Conservation (phyloP, 1,140 invertebrate species). For the Drosophila tristis region DNA sequence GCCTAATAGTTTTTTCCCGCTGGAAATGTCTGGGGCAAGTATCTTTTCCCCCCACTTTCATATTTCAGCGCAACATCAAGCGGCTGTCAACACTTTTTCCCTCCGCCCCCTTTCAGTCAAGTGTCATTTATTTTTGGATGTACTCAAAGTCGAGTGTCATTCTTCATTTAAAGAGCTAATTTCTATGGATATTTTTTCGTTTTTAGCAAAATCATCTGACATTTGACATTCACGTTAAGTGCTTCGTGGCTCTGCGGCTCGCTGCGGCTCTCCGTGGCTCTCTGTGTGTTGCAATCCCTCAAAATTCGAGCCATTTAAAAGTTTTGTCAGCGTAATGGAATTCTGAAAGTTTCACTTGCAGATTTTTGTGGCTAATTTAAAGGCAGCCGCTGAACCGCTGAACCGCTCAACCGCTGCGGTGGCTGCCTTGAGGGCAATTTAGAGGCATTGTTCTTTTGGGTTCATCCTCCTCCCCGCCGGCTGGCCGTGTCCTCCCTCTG, state of each 20-base stretch:
- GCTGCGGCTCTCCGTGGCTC: conserved; percentile 2
- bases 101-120: conserved; percentile 19
- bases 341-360: conserved; percentile 36
- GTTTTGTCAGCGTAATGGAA: conserved; percentile 71
- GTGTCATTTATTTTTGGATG: conserved; percentile 26
- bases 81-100: conserved; percentile 60
- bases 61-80: conserved; percentile 58
- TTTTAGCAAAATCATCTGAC: conserved; percentile 59
- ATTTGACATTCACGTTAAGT: conserved; percentile 76
- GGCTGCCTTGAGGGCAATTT: conserved; percentile 52
- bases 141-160: conserved; percentile 41
- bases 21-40: conserved; percentile 27
- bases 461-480: conserved; percentile 34
- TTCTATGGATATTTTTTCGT: conserved; percentile 42
- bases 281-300: conserved; percentile 64
- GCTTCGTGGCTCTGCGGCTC: conserved; percentile 5
- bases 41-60: conserved; percentile 53
- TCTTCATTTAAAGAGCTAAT: conserved; percentile 74
- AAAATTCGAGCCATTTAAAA: conserved; percentile 68
- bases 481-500: conserved; percentile 13
- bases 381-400: background rate
- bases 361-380: conserved; percentile 68
- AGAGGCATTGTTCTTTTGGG: conserved; percentile 73
- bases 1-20: background rate
- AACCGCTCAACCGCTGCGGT: background rate